Conservation (phyloP, 2,888 invertebrate species). For the Philereme vetulata region DNA sequence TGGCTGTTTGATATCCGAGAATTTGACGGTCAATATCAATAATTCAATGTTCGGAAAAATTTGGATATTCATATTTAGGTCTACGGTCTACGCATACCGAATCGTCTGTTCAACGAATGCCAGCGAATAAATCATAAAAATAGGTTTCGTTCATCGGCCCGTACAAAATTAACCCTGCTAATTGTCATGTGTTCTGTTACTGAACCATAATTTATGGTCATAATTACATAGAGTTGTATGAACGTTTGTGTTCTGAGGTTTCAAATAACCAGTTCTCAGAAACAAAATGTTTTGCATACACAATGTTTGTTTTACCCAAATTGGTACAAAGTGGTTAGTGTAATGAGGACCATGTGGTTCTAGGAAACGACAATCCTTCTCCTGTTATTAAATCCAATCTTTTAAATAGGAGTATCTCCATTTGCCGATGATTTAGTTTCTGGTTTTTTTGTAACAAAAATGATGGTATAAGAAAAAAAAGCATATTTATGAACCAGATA, state of each 20-base stretch:
- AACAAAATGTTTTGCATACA: constrained; percentile 9
- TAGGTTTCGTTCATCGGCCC: constrained; percentile 44
- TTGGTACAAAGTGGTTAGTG: constrained; percentile 11
- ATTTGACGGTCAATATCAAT: constrained; percentile 38
- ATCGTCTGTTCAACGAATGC: constrained; percentile 46
- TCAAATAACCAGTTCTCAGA: background rate
- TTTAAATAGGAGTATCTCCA: too few relatives aligned
- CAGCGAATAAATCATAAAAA: constrained; percentile 64
- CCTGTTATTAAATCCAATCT: too few relatives aligned
- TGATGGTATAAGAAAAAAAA: too few relatives aligned
- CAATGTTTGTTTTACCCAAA: constrained; percentile 14
- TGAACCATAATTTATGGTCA: constrained; percentile 50
- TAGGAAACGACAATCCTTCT: constrained; percentile 2
- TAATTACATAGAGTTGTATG: constrained; percentile 23
- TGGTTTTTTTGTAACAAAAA: too few relatives aligned
- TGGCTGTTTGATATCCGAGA: constrained; percentile 19
- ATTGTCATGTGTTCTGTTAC: constrained; percentile 57
- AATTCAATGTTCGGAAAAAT: constrained; percentile 37
- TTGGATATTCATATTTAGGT: constrained; percentile 26
- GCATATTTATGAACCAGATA: too few relatives aligned
- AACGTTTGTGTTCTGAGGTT: constrained; percentile 6
- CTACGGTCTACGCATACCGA: constrained; percentile 31
- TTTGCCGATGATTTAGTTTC: too few relatives aligned
- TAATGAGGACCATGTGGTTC: constrained; percentile 9
- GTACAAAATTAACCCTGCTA: constrained; percentile 58